A percentile compares a stretch with the other conserved stretches of the same genome.
Evolutionary conservation across 64 coral and sea anemone species (phyloP).

Genomic region (Porites australiensis): DNA sequence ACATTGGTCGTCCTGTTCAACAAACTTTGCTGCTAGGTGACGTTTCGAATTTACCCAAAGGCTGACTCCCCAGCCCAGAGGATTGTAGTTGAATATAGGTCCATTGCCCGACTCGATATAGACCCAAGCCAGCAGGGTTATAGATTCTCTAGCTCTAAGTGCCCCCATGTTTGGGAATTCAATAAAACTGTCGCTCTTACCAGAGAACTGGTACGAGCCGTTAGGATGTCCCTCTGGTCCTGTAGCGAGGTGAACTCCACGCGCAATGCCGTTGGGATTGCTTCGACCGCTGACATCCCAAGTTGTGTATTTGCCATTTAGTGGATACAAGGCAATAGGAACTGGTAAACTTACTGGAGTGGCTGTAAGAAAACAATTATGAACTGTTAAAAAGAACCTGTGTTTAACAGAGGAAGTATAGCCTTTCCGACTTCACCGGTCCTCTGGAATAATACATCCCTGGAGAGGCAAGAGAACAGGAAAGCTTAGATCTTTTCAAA

Average conservation of each 20-base stretch:
- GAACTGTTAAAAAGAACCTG: too few species aligned
- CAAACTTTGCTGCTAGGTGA: constrained; percentile 11
- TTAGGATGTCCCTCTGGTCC: constrained; percentile 53
- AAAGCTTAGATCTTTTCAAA: too few species aligned
- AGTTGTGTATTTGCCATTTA: constrained; percentile 46
- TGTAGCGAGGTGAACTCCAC: constrained; percentile 37
- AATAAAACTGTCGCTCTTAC: constrained; percentile 51
- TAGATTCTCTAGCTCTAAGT: constrained; percentile 35
- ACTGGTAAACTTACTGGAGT: constrained; percentile 12
- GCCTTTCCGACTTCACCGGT: too few species aligned
- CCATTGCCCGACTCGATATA: constrained; percentile 25
- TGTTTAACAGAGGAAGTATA: too few species aligned
- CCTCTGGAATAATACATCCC: too few species aligned
- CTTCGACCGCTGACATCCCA: constrained; percentile 57
- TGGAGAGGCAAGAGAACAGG: too few species aligned
- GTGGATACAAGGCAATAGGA: constrained; percentile 42
- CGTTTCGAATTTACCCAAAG: constrained; percentile 17
- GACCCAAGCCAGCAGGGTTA: constrained; percentile 85
- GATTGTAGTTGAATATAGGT: constrained; percentile 46
- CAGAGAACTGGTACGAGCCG: constrained; percentile 66
- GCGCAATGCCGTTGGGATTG: constrained; percentile 53
- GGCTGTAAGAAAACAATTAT: neutral
- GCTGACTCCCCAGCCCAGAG: constrained; percentile 21
- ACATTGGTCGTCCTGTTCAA: neutral
- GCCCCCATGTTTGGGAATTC: constrained; percentile 48